Base-by-base conservation (phyloP, 2,113 vertebrate genomes). In the Dasypus novemcinctus region DNA sequence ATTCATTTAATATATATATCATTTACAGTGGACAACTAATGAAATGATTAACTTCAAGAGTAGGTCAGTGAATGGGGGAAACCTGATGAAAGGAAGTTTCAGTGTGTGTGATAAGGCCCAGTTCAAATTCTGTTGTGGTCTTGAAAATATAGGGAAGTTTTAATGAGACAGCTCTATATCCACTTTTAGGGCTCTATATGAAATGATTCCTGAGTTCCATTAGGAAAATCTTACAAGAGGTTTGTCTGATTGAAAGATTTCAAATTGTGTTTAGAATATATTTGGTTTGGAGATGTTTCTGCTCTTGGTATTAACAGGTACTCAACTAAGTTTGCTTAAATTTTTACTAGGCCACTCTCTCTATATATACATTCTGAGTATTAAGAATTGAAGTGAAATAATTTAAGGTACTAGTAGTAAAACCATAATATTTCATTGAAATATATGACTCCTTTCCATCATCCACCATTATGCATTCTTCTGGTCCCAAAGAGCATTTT, bases 111-210 rank as follows among this genome's bases (percentile, higher is more conserved):
- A 93, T 81, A 79, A 71, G 75, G 33, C n/a, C 66, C 90, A 96
- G 52, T 74, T 94, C 72, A 97, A 97, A 96, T 96, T 96, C n/a
- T 86, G 72, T 93, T 93, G 96, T 95, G 11, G 41, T 92, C 72
- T 49, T 98, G 81, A 88, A 84, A 27, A 97, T 95, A 97, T 72
- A 94, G 94, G 94, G 71, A 97, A 92, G 61, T 59, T 88, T n/a
- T 91, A 71, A 57, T 83, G 89, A 91, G 64, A 96, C 20, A 7
- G 57, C 36, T 74, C 78, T 64, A 52, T 54, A 85, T 94, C 2
- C 59, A 74, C 91, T 79, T 96, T 94, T 90, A 96, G 25, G 31
- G 15, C 80, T 86, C 14, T 46, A 63, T 12, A 36, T 63, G 10
- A 72, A 95, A 41, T 87, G 92, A 93, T 78, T 95, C 41, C 54